Percentiles rank a stretch among this genome's conserved stretches.
Evolutionary conservation across 1,140 invertebrate species (phyloP).

Genomic region (Protaetia brevitarsis): DNA sequence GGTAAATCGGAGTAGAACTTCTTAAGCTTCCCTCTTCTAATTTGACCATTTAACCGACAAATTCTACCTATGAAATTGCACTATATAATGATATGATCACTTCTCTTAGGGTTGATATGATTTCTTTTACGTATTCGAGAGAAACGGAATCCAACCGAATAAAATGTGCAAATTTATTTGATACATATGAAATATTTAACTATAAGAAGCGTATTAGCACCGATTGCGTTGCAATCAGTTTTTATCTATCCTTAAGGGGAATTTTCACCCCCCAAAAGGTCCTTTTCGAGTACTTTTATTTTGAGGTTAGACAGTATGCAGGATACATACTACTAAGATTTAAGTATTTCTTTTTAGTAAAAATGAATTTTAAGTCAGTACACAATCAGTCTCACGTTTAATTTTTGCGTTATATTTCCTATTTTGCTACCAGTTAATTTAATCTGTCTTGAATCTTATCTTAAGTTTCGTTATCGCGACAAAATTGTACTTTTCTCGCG

Average conservation of each 20-base stretch:
- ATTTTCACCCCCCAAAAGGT: neutral
- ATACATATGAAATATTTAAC: constrained; percentile 13
- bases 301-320: no score
- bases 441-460: neutral
- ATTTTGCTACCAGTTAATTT: neutral
- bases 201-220: constrained; percentile 11
- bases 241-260: no score
- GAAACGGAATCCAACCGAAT: neutral
- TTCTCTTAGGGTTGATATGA: neutral
- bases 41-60: no score
- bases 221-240: neutral
- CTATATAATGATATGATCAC: no score
- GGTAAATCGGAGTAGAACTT: no score
- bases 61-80: no score
- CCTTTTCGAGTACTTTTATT: neutral
- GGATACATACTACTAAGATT: neutral
- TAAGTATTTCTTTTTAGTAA: neutral
- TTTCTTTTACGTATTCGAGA: neutral
- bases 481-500: constrained; percentile 43
- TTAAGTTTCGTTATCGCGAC: constrained; percentile 48
- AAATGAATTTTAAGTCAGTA: constrained; percentile 2
- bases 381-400: constrained; percentile 22
- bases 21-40: no score
- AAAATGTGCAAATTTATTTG: neutral
- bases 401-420: neutral